A percentile compares a stretch with the other conserved stretches of the same genome.
These are phyloP conservation scores for Ochotona princeps DNA, from an alignment of 2,113 vertebrate species.

Conservation along the genomic window DNA sequence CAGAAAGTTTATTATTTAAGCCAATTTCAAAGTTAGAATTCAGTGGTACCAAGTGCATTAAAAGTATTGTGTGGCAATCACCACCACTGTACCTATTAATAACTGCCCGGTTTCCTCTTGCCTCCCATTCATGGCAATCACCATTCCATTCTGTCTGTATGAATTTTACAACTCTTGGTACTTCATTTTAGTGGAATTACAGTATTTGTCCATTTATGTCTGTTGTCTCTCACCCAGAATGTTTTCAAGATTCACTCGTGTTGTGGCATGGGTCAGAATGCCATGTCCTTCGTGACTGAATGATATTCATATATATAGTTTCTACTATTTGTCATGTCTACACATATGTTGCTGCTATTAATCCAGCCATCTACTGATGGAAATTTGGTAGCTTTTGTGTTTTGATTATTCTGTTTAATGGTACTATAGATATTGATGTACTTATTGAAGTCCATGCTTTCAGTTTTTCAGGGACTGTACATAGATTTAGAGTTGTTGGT, in stretches of 20 bases:
- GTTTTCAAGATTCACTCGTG: background rate
- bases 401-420: background rate
- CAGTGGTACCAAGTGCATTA: background rate
- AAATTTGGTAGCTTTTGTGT: background rate
- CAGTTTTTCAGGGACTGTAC: background rate
- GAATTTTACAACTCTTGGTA: background rate
- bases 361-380: background rate
- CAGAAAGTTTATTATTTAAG: background rate
- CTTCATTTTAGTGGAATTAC: background rate
- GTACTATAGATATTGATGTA: background rate
- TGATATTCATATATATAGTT: background rate
- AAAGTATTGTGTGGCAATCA: background rate
- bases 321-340: no score
- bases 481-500: background rate
- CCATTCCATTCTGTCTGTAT: background rate
- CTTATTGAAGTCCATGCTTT: background rate
- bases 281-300: background rate
- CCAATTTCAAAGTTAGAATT: background rate
- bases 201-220: background rate
- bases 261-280: background rate
- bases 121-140: no score
- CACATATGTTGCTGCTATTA: background rate
- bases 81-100: rapidly evolving
- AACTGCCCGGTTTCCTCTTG: rapidly evolving
- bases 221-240: background rate